Conservation (phyloP, 2,888 invertebrate species). For the Charanyca ferruginea region DNA sequence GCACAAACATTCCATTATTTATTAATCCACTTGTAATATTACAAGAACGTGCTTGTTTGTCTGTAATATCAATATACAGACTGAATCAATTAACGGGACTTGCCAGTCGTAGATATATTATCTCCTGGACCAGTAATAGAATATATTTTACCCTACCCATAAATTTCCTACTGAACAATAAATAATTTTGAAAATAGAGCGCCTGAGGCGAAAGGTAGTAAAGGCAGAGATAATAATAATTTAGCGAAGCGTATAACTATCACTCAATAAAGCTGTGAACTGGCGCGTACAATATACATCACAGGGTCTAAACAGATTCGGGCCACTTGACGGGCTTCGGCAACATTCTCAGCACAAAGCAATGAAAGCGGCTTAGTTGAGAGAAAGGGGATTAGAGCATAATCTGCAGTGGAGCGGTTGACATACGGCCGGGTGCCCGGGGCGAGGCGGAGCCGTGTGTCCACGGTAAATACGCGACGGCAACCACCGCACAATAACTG, state of each 20-base stretch:
- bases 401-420: constrained; percentile 87
- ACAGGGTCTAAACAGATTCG: constrained; percentile 80
- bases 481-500: constrained; percentile 51
- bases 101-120: constrained; percentile 53
- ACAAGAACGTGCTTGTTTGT: constrained; percentile 49
- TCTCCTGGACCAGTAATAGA: constrained; percentile 53
- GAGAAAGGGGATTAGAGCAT: constrained; percentile 88
- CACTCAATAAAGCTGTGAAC: constrained; percentile 57
- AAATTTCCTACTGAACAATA: constrained; percentile 58
- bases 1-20: constrained; percentile 26
- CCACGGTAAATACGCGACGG: constrained; percentile 69
- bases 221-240: constrained; percentile 44
- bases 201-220: constrained; percentile 37
- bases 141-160: constrained; percentile 60
- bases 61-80: constrained; percentile 41
- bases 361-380: constrained; percentile 88
- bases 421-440: constrained; percentile 80
- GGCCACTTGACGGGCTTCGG: constrained; percentile 86
- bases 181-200: constrained; percentile 50
- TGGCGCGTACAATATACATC: constrained; percentile 61
- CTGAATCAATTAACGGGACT: constrained; percentile 62
- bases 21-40: constrained; percentile 51
- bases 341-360: constrained; percentile 85
- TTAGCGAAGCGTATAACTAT: constrained; percentile 54
- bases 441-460: constrained; percentile 66